phyloP scores from a whole-genome alignment of 2,888 invertebrate species.

The Coelogynopora nodosa region DNA sequence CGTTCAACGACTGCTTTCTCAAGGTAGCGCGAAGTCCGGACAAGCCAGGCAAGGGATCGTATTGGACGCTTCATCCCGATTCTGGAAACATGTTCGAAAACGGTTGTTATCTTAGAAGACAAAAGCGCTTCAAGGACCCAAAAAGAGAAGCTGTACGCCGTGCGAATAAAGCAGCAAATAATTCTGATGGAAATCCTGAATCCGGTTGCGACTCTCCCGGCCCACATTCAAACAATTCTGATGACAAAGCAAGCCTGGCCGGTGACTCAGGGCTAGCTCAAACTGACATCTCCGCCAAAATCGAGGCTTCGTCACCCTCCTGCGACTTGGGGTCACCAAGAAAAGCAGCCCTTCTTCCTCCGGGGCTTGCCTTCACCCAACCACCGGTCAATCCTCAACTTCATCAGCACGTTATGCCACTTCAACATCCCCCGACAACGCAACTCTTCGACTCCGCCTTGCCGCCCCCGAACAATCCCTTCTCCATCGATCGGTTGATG shows the following conservation, averaged over 20 bases:
- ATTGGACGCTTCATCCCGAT: conserved; percentile 47
- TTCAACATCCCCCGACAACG: not conserved
- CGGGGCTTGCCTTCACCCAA: not conserved
- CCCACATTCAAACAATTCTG: not conserved
- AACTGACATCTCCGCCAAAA: not conserved
- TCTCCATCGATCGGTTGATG: conserved; percentile 40
- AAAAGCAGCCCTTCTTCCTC: not conserved
- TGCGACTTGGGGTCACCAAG: not conserved
- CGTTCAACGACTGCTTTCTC: conserved; percentile 95
- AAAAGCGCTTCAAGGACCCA: conserved; percentile 47
- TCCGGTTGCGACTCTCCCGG: not conserved
- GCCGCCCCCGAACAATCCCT: conserved; percentile 33
- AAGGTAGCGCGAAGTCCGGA: conserved; percentile 79
- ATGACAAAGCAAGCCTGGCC: not conserved
- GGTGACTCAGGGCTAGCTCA: not conserved
- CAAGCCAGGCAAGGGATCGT: conserved; percentile 89
- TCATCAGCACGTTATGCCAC: not conserved
- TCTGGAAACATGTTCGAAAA: conserved; percentile 48
- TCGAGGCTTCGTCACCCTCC: not conserved
- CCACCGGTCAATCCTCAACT: not conserved
- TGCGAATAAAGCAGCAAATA: not conserved
- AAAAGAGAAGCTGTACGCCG: conserved; percentile 41
- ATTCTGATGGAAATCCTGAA: not conserved
- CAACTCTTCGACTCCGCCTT: conserved; percentile 37
- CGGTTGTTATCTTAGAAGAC: conserved; percentile 46